Base-by-base conservation (phyloP, 2,797 vertebrate genomes). In the Molossus alvarezi region DNA sequence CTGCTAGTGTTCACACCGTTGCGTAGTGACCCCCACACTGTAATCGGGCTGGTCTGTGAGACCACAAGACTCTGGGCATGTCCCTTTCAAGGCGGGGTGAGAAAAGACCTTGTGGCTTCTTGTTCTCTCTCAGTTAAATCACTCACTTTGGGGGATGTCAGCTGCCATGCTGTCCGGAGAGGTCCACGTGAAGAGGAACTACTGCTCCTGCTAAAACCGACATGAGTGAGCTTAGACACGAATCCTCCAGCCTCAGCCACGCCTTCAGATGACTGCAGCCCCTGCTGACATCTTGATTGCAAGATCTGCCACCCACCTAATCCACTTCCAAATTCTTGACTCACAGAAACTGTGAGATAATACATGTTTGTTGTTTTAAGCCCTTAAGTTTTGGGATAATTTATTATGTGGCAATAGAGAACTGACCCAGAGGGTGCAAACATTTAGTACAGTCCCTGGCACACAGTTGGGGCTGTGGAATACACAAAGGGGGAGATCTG, bases 41-140 rank as follows among this genome's bases (percentile, higher is more conserved):
- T 51, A 15, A 9, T 9, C 48, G 20, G 17, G 9, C 18, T 69
- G 20, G 9, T 71, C 25, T 88, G n/a, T 25, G 27, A 60, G 85
- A 84, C 41, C 10, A n/a, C 55, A 33, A 64, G 41, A 62, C 18
- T 29, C 33, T 1, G 6, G 25, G 29, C 13, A 18, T 72, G 29
- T 72, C 27, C n/a, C 58, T 89, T 88, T 80, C 21, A 45, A 95
- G 75, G 29, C 10, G 71, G 71, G 9, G 13, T 82, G 90, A 57
- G 33, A 45, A 87, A 89, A 57, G 88, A 64, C 25, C 7, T 29
- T 51, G 53, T 92, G 65, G 45, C 82, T 94, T 83, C 27, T 57
- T 93, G n/a, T 45, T 71, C 25, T 91, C 41, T 71, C 25, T 91
- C 41, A 64, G 33, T 90, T n/a, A 77, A 29, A 17, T 65, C 76